phyloP scores from a whole-genome alignment of 2,888 invertebrate species.

The Steinernema scapterisci region DNA sequence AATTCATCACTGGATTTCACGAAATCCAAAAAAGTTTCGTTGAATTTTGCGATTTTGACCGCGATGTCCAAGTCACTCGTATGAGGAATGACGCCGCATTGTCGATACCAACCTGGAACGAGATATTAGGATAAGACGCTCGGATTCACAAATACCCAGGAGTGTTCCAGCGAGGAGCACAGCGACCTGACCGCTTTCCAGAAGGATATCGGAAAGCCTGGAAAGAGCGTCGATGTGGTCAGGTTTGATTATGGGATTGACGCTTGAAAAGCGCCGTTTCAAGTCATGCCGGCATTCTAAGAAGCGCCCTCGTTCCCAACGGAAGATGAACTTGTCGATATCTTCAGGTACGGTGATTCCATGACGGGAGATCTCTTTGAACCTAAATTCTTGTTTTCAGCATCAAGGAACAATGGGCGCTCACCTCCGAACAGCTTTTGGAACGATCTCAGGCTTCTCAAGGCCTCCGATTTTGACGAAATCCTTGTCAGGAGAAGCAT shows the following conservation, averaged over 20 bases:
- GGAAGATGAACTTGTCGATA: not conserved
- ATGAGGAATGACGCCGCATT: not conserved
- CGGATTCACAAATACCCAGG: not conserved
- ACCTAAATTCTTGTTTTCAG: not conserved
- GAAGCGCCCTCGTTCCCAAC: not conserved
- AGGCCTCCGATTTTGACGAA: not conserved
- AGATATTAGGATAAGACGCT: not conserved
- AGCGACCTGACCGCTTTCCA: not conserved
- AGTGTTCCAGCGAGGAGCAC: not conserved
- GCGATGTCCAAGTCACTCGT: not conserved
- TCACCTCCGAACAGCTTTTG: not conserved
- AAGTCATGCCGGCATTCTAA: conserved; percentile 1
- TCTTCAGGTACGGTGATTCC: not conserved
- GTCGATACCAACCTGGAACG: not conserved
- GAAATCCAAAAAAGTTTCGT: not conserved
- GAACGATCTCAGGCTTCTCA: not conserved
- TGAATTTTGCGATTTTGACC: not conserved
- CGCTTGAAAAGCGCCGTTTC: not conserved
- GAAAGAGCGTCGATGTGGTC: not conserved
- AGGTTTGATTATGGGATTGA: not conserved
- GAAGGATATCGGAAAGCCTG: not conserved
- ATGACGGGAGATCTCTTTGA: not conserved
- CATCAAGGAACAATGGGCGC: too few relatives aligned
- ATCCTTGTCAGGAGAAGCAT: not conserved
- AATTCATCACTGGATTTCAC: not conserved